These are phyloP conservation scores for Clitarchus hookeri DNA, from an alignment of 2,888 invertebrate species.

Conservation along the genomic window DNA sequence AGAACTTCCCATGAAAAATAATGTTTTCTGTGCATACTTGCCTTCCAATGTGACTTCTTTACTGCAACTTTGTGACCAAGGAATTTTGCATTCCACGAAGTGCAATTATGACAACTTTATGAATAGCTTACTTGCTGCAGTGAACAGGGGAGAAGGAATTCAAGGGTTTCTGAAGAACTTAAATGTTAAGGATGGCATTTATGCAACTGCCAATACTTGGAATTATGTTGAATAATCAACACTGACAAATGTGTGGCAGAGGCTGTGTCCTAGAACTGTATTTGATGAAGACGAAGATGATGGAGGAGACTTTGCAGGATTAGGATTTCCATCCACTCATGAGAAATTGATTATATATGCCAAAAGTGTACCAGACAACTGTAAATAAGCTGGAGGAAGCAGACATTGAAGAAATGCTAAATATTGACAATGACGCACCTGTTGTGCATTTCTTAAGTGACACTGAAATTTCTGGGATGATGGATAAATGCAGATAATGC, in stretches of 20 bases:
- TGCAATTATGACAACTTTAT: background rate
- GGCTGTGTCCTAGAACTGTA: background rate
- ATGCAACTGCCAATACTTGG: background rate
- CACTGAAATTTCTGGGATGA: background rate
- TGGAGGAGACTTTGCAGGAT: background rate
- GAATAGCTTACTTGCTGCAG: background rate
- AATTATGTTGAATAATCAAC: background rate
- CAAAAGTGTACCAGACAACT: background rate
- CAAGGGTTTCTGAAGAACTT: background rate
- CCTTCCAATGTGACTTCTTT: background rate
- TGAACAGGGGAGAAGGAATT: background rate
- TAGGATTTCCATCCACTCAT: background rate
- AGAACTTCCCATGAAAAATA: background rate
- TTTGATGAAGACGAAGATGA: background rate
- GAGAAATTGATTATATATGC: background rate
- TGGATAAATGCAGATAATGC: background rate
- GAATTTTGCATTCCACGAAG: background rate
- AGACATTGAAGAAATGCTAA: background rate
- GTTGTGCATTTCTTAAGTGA: background rate
- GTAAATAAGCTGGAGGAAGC: background rate
- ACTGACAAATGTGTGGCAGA: background rate
- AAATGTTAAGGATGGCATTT: background rate
- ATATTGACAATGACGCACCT: background rate
- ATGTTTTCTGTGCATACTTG: background rate
- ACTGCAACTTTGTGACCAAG: background rate